Conservation (phyloP, 2,113 vertebrate species). For the Otocyon megalotis region DNA sequence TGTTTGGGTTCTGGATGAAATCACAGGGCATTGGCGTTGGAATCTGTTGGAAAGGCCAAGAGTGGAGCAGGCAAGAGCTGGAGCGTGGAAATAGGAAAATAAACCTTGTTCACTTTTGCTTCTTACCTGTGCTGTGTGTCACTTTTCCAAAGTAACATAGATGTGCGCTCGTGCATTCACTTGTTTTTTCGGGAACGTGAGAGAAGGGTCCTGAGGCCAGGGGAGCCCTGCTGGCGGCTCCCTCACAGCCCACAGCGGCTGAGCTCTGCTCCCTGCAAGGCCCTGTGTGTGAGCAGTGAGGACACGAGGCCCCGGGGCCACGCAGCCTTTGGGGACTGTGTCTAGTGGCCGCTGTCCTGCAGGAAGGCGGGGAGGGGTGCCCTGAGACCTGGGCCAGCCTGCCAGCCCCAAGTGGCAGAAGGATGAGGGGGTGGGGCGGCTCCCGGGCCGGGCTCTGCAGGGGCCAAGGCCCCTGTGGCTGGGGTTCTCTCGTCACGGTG, state of each 20-base stretch:
- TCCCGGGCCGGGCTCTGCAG: not conserved
- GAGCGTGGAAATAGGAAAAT: too few relatives aligned
- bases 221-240: too few relatives aligned
- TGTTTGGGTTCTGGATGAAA: not conserved
- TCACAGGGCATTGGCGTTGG: not conserved
- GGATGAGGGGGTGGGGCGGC: not conserved
- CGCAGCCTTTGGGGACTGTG: not conserved
- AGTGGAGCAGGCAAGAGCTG: rapidly evolving
- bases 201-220: too few relatives aligned
- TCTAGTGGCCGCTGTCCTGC: not conserved
- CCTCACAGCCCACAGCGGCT: too few relatives aligned
- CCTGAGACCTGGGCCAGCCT: not conserved
- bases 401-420: not conserved
- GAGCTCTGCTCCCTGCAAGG: not conserved
- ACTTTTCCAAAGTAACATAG: not conserved
- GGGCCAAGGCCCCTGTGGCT: not conserved
- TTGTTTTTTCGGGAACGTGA: not conserved
- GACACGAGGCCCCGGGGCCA: not conserved
- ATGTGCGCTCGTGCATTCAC: not conserved
- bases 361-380: not conserved
- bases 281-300: not conserved
- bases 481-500: not conserved
- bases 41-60: not conserved
- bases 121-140: not conserved
- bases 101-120: too few relatives aligned